Evolutionary conservation across 2,797 vertebrate genomes (phyloP), one percentile per base, ranked within the genome.

Genomic region (Cossypha heuglini): DNA sequence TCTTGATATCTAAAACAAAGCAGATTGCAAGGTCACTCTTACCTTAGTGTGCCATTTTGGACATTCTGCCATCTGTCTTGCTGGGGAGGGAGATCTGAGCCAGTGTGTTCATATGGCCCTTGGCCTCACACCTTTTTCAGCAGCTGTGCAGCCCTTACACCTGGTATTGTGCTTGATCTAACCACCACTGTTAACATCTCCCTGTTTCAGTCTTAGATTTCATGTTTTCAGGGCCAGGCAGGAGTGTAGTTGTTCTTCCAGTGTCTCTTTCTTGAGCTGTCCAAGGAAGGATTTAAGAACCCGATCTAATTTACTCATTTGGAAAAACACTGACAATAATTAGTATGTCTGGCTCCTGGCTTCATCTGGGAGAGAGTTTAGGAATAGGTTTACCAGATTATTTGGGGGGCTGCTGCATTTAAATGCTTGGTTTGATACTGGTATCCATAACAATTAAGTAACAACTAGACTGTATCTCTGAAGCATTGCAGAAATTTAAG

Each of bases 71-170:
- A 19, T 46, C 81, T 12, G 4, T 91, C 77, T 88, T 35, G 16
- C 46, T 25, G 40, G 18, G 33, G 12, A 68, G 72, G 24, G n/a
- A 83, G 42, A 6, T 35, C 28, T 45, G 57, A 63, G 29, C 10
- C 46, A 19, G 5, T 2, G 11, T 1, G 1, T 71, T 31, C 33
- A 6, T 0, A 0, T 15, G 21, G 25, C 24, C 12, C 45, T 22
- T 16, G 59, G 54, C 24, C 63, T 45, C 90, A 29, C 62, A 25
- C 6, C 29, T 31, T 40, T 6, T 14, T 57, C 26, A 8, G 25
- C 7, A 49, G 12, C 57, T 35, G 16, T 25, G 31, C 33, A 42
- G 28, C 31, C 31, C 24, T 19, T 15, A 22, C 0, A 6, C 17
- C 61, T 31, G 37, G 24, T 51, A 6, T 4, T 16, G 43, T 1